Conservation (phyloP, 2,888 invertebrate species). For the Podabrus alpinus region DNA sequence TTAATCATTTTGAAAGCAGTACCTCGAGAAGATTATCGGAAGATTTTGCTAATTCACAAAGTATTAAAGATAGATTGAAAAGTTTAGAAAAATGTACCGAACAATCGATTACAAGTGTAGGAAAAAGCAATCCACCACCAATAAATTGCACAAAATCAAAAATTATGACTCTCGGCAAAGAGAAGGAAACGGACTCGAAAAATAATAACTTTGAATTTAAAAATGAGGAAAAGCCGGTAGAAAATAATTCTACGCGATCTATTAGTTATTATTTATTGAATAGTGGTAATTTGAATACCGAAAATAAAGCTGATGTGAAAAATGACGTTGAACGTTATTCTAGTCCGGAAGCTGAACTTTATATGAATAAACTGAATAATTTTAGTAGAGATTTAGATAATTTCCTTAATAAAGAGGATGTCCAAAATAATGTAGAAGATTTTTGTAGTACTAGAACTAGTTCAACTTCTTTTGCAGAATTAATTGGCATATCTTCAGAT, state of each 20-base stretch:
- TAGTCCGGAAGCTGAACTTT: conserved; percentile 62
- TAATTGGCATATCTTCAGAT: conserved; percentile 64
- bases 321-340: conserved; percentile 52
- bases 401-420: conserved; percentile 54
- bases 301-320: conserved; percentile 36
- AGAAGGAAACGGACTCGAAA: conserved; percentile 33
- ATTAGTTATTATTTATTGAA: conserved; percentile 44
- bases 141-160: conserved; percentile 31
- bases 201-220: conserved; percentile 38
- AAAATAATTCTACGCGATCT: conserved; percentile 32
- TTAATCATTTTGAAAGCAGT: conserved; percentile 51
- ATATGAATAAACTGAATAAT: conserved; percentile 51
- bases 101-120: conserved; percentile 51
- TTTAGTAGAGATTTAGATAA: conserved; percentile 55
- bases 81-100: conserved; percentile 70
- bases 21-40: conserved; percentile 62
- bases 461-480: conserved; percentile 62
- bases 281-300: conserved; percentile 34
- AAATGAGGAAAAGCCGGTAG: conserved; percentile 37
- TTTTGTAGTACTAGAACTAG: conserved; percentile 56
- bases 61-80: conserved; percentile 73
- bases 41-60: conserved; percentile 68
- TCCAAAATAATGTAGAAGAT: conserved; percentile 55
- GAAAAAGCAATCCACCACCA: conserved; percentile 19
- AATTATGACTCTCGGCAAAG: conserved; percentile 32